phyloP scores from a whole-genome alignment of 2,888 invertebrate genomes.

The Glyphotaelius pellucidus region DNA sequence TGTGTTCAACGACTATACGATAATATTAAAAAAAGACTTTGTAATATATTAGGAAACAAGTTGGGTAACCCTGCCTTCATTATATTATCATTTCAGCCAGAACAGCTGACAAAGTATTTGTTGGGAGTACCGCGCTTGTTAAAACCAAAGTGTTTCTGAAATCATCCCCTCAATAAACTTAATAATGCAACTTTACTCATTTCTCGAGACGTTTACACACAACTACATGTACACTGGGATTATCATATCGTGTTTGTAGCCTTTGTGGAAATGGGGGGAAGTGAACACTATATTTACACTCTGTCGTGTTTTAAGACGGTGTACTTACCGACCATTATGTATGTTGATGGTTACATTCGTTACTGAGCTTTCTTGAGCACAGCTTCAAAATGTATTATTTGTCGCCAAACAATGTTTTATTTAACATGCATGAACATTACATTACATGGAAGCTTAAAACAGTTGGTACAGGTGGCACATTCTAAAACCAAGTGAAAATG shows the following conservation, averaged over 20 bases:
- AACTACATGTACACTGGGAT: background rate
- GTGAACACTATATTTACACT: background rate
- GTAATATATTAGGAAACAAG: background rate
- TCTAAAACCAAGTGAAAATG: background rate
- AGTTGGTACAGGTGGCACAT: background rate
- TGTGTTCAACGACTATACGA: no score
- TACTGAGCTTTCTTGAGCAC: background rate
- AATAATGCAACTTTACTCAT: slow-evolving; percentile 21
- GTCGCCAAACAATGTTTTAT: background rate
- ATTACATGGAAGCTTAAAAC: background rate
- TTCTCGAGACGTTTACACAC: background rate
- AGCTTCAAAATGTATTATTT: background rate
- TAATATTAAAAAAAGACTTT: no score
- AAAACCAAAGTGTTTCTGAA: slow-evolving; percentile 30
- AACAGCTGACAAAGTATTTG: slow-evolving; percentile 31
- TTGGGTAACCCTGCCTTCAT: background rate
- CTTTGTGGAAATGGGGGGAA: background rate
- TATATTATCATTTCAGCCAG: slow-evolving; percentile 24
- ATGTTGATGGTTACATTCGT: background rate
- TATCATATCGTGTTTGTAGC: background rate
- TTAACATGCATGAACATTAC: background rate
- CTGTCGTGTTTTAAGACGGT: background rate
- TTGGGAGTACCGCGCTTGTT: background rate
- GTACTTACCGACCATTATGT: background rate
- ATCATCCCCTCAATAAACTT: slow-evolving; percentile 27